phyloP scores from a whole-genome alignment of 53 echinoderm and acorn worm genomes.

The Crossaster papposus region DNA sequence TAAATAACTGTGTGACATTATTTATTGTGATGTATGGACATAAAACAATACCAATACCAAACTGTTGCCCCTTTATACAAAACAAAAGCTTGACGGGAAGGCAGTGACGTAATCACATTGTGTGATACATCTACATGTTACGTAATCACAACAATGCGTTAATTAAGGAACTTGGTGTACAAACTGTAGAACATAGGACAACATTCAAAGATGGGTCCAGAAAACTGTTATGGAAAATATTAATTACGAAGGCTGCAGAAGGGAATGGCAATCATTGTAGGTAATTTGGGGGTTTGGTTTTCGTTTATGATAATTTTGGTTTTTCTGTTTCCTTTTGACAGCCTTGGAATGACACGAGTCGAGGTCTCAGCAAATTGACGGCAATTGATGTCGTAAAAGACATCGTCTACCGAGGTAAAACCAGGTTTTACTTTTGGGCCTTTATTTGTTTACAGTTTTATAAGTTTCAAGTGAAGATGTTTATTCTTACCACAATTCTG shows the following conservation, averaged over 20 bases:
- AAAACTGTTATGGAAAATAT: background rate
- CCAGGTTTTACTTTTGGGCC: background rate
- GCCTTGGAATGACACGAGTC: slow-evolving; percentile 54
- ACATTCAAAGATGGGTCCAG: background rate
- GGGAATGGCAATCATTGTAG: too few relatives aligned
- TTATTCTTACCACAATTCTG: too few relatives aligned
- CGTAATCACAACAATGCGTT: slow-evolving; percentile 5
- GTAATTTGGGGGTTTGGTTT: too few relatives aligned
- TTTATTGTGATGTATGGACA: too few relatives aligned
- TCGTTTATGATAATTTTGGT: background rate
- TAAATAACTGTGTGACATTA: too few relatives aligned
- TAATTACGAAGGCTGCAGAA: background rate
- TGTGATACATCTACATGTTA: background rate
- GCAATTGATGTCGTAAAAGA: slow-evolving; percentile 43
- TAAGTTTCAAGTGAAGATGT: too few relatives aligned
- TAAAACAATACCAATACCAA: too few relatives aligned
- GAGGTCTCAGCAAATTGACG: slow-evolving; percentile 50
- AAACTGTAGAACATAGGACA: background rate
- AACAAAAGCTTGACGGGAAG: background rate
- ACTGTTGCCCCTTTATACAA: background rate
- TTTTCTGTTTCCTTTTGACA: slow-evolving; percentile 4
- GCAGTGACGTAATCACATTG: background rate
- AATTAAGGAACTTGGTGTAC: background rate
- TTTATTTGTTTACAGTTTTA: too few relatives aligned
- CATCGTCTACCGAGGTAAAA: slow-evolving; percentile 47